Base-by-base conservation (phyloP, 2,888 invertebrate genomes). In the Tetragonula carbonaria region DNA sequence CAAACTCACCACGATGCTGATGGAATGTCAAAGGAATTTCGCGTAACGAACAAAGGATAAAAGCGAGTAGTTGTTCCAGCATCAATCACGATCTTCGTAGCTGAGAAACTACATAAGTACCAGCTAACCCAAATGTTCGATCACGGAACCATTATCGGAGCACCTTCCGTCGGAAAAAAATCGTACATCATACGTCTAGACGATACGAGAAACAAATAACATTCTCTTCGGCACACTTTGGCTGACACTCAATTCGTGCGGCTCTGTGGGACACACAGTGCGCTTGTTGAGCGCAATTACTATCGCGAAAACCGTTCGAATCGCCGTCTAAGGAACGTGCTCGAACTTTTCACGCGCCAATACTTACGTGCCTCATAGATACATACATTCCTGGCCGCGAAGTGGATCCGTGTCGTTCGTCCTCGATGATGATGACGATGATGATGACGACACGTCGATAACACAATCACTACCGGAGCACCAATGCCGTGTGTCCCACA, bases 391-490 rank as follows among this genome's bases (percentile, higher is more conserved):
- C 73, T 67, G 71, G 57, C 65, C 50, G 70, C 65, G 57, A 78
- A 79, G 68, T 78, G 82, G 59, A 50, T 71, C 67, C 73, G 63
- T 38, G 62, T 21, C 74, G 67, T 59, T 75, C 66, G 75, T 75
- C 65, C 66, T 53, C 74, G 53, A 74, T 62, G 73, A 45, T 45
- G 38, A 38, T 21, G 71, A n/a, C 33, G 71, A 70, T 55, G 71
- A 70, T 55, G 71, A 71, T 74, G 86, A 80, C 74, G 82, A 80
- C 78, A 77, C 78, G 78, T 83, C 81, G 88, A 85, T 85, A 88
- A 85, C 75, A 79, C 80, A 82, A 88, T 86, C 88, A 82, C 86
- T 86, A 79, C 59, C 79, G 74, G 74, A 77, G 83, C 85, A 88
- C 78, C 80, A 76, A 80, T 55, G 74, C 74, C 79, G 76, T 62